Base-by-base conservation (phyloP, 2,888 invertebrate genomes). In the Eustalomyia histrio region DNA sequence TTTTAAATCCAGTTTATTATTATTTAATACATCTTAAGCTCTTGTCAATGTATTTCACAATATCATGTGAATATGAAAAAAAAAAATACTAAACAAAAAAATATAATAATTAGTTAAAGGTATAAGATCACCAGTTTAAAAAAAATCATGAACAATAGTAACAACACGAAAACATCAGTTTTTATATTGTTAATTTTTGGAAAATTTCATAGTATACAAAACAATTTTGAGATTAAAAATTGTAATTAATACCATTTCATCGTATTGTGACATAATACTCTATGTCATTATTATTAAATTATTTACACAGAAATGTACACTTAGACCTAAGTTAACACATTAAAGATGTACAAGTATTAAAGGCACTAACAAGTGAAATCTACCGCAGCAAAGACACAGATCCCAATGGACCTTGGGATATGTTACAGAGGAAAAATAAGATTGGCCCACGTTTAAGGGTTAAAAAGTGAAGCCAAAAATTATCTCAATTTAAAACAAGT, bases 231-330 rank as follows among this genome's bases (percentile, higher is more conserved):
- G 43, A 47, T 47, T n/a, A 47, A 14, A 29, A 47, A 6, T n/a
- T 14, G 47, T 57, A 57, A 57, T 64, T 61, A 75, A 67, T 80
- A 76, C 58, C 29, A 72, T 76, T 76, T 72, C 14, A 21, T 17
- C 57, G 50, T 7, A 57, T 67, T 69, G 69, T 76, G 72, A 58
- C 76, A 80, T 60, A 76, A 76, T 53, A 65, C 14, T 43, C 64
- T 35, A 58, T 73, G 76, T 69, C 64, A 76, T 7, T 29, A 7
- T 29, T 29, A 29, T 29, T 29, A 29, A 29, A 29, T 29, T 4
- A 29, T 1, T 29, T 29, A 29, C 2, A 24, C 24, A 3, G 24
- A 24, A 2, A 17, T 16, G 24, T 57, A 55, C 67, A 55, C 67
- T 43, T 39, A 67, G 67, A 33, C 55, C 55, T 24, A 39, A 43